Base-by-base conservation (phyloP, 2,888 invertebrate species). In the Rhynchonema sp. region DNA sequence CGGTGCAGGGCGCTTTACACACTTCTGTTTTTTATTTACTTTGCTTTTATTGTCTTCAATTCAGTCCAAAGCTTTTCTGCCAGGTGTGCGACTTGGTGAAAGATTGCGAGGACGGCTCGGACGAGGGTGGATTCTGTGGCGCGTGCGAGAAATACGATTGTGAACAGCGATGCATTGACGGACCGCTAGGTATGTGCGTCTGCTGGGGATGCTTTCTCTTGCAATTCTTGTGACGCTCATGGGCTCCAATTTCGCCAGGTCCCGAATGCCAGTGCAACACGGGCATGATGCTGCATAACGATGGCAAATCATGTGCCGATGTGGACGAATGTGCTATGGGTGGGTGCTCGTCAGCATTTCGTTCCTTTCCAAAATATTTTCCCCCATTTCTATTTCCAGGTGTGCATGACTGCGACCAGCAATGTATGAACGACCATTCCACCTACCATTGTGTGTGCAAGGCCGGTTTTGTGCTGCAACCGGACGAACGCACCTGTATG, bases 21-120 rank as follows among this genome's bases (percentile, higher is more conserved):
- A n/a, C n/a, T n/a, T n/a, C n/a, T n/a, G n/a, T n/a, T n/a, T n/a
- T n/a, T n/a, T n/a, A n/a, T n/a, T n/a, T n/a, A n/a, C n/a, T n/a
- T n/a, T n/a, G n/a, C n/a, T n/a, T n/a, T n/a, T n/a, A n/a, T n/a
- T n/a, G n/a, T n/a, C n/a, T n/a, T n/a, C n/a, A n/a, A n/a, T n/a
- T n/a, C n/a, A n/a, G n/a, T n/a, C n/a, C n/a, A n/a, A n/a, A n/a
- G n/a, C n/a, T n/a, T n/a, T n/a, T n/a, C n/a, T n/a, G n/a, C n/a
- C n/a, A n/a, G n/a, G n/a, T n/a, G n/a, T n/a, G n/a, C n/a, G n/a
- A n/a, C n/a, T n/a, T n/a, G n/a, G n/a, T n/a, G n/a, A n/a, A n/a
- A n/a, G n/a, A n/a, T n/a, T 75, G 75, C 61, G 64, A 62, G 0
- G 68, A 72, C 61, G 67, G 66, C 1, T 70, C 70, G 1, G 75